These are phyloP conservation scores for Drosophila lacertosa DNA, from an alignment of 1,140 invertebrate species.

Conservation along the genomic window DNA sequence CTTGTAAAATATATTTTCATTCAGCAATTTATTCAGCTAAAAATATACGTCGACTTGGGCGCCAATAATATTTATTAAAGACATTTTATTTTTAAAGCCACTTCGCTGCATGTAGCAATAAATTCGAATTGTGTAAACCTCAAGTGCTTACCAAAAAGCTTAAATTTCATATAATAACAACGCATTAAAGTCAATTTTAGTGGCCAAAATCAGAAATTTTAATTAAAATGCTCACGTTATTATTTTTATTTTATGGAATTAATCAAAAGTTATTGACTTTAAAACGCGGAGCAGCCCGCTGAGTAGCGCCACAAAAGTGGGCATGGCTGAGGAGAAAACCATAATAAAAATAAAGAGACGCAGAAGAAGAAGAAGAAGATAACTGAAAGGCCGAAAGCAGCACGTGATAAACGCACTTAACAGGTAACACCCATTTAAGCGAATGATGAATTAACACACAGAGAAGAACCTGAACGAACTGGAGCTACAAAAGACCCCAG, in stretches of 20 bases:
- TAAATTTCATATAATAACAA: constrained; percentile 13
- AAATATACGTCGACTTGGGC: too few relatives aligned
- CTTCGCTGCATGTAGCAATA: background rate
- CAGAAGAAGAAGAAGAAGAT: background rate
- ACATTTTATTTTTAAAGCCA: too few relatives aligned
- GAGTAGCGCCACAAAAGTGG: constrained; percentile 33
- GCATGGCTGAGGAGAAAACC: constrained; percentile 12
- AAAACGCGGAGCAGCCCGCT: constrained; percentile 17
- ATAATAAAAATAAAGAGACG: constrained; percentile 36
- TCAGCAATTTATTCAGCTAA: too few relatives aligned
- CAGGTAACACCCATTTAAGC: constrained; percentile 69
- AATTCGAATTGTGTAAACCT: background rate
- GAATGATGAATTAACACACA: constrained; percentile 65
- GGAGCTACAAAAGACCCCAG: too few relatives aligned
- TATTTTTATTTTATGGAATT: constrained; percentile 38
- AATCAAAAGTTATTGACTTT: constrained; percentile 62
- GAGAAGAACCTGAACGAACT: constrained; percentile 7
- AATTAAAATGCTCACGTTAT: constrained; percentile 53
- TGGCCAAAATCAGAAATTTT: constrained; percentile 10
- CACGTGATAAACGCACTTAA: constrained; percentile 77
- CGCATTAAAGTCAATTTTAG: constrained; percentile 16
- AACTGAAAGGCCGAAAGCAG: constrained; percentile 34
- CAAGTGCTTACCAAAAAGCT: background rate
- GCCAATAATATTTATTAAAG: too few relatives aligned
- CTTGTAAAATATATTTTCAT: too few relatives aligned